Conservation (phyloP, 2,888 invertebrate species). For the Electrophaes corylata region DNA sequence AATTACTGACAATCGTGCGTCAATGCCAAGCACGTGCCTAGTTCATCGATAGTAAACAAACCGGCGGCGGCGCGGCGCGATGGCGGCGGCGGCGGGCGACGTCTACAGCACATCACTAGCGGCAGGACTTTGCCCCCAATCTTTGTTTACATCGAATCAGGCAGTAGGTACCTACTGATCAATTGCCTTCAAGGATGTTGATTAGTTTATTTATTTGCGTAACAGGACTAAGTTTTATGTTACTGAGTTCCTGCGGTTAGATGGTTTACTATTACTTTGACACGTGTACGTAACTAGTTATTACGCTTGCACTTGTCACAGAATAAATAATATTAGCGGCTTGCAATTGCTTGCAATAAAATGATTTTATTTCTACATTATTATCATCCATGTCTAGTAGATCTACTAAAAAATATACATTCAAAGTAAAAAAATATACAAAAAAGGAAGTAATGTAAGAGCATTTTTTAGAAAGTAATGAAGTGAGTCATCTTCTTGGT, state of each 20-base stretch:
- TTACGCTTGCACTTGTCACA: background rate
- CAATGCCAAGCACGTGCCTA: conserved; percentile 7
- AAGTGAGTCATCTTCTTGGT: too few relatives aligned
- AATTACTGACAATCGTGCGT: background rate
- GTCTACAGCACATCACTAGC: conserved; percentile 53
- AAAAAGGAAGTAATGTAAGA: too few relatives aligned
- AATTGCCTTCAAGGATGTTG: conserved; percentile 62
- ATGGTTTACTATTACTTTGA: background rate
- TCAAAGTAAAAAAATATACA: too few relatives aligned
- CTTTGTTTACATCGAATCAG: conserved; percentile 60
- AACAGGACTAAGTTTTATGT: conserved; percentile 12
- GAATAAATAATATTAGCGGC: too few relatives aligned
- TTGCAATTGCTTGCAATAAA: too few relatives aligned
- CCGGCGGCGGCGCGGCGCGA: background rate
- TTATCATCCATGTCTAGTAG: too few relatives aligned
- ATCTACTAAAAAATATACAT: too few relatives aligned
- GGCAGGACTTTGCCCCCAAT: conserved; percentile 61
- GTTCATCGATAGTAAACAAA: conserved; percentile 61
- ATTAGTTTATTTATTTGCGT: conserved; percentile 32
- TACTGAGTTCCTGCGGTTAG: conserved; percentile 9
- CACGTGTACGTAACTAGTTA: too few relatives aligned
- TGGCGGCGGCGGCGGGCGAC: too few relatives aligned
- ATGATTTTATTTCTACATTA: too few relatives aligned
- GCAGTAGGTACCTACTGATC: conserved; percentile 39
- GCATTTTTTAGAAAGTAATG: too few relatives aligned